Base-by-base conservation (phyloP, 2,113 vertebrate species). In the Myotis brandtii region DNA sequence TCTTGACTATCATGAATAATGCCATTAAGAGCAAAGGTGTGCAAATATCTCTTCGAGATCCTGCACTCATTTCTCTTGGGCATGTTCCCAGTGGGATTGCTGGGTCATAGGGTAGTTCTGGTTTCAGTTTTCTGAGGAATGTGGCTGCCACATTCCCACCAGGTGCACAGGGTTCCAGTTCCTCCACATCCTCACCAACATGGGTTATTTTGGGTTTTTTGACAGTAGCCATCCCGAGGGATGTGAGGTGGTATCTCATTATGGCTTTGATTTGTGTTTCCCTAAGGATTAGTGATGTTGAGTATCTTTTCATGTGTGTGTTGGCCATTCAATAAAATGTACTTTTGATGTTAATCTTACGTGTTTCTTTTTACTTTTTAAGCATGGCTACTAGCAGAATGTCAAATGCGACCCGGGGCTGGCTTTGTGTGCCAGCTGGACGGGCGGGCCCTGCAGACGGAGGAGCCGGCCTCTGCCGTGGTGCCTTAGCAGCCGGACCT, bases 311-410 rank as follows among this genome's bases (percentile, higher is more conserved):
- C n/a, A 20, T 59, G 23, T 70, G 18, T 48, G 37, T 59, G 0
- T 76, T 76, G 69, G 17, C 40, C 7, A 43, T 46, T 90, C 79
- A 87, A 54, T 87, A 59, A 72, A 43, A 14, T 43, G 9, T 6
- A 25, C 46, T n/a, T 94, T 62, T 81, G 0, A 12, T 73, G 37
- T 52, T 79, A 27, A 46, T 37, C 43, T 62, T 62, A 67, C 16
- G 25, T 40, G 6, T 89, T 79, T 84, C 1, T 77, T 92, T 93
- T 77, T 67, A 34, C 37, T 37, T 91, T 85, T 30, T 8, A 54
- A 69, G 56, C 14, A 30, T n/a, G 25, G 32, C 46, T 90, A n/a
- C 23, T 62, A 69, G 73, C 52, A 89, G 84, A 81, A 50, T 56
- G 67, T 75, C 48, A 25, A 9, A 25, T 73, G 48, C 21, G 43